Percentiles rank a stretch among this genome's conserved stretches.
These are phyloP conservation scores for Coracopsis vasa DNA, from an alignment of 2,113 vertebrate species.

Conservation along the genomic window DNA sequence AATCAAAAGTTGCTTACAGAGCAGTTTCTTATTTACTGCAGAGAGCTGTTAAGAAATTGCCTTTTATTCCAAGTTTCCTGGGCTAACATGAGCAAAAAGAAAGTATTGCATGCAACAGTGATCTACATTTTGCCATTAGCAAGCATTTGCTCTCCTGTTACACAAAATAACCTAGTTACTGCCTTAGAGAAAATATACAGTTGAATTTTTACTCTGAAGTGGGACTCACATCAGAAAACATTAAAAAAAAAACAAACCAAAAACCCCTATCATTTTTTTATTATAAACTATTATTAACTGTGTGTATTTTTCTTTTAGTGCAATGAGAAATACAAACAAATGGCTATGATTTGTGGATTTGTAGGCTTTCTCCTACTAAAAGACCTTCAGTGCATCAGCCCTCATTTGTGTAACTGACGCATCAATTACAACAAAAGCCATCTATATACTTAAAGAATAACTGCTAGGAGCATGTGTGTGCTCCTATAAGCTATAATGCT, in stretches of 20 bases:
- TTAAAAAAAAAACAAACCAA: background rate
- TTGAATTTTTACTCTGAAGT: background rate
- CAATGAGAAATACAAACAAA: background rate
- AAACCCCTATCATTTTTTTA: background rate
- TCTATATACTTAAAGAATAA: background rate
- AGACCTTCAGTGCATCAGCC: background rate
- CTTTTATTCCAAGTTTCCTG: background rate
- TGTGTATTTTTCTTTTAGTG: background rate
- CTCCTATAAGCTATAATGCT: background rate
- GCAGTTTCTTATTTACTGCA: background rate
- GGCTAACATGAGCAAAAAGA: background rate
- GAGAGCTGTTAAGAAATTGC: background rate
- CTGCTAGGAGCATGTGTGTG: background rate
- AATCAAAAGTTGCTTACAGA: background rate
- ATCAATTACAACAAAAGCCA: background rate
- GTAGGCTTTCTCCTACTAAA: background rate
- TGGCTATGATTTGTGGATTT: background rate
- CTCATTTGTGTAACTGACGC: background rate
- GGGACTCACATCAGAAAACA: background rate
- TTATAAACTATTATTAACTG: background rate
- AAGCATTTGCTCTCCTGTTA: background rate
- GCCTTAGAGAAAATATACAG: background rate
- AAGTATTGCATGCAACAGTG: background rate
- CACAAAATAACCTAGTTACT: background rate
- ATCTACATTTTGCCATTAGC: background rate